Evolutionary conservation across 2,113 vertebrate species (phyloP).

Genomic region (Pteruthius melanotis): DNA sequence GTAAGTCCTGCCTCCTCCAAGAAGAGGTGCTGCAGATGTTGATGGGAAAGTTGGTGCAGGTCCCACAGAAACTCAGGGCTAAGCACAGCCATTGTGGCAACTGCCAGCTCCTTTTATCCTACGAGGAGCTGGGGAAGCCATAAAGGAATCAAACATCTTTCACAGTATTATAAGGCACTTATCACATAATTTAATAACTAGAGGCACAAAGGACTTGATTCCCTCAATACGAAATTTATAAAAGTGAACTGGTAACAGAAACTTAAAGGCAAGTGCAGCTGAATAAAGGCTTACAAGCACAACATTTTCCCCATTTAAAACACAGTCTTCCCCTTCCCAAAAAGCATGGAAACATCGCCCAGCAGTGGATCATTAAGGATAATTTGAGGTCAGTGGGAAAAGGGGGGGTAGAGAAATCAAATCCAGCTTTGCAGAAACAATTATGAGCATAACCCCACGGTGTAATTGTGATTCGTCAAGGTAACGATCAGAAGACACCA

Average conservation of each 20-base stretch:
- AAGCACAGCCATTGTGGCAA: background rate
- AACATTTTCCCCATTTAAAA: conserved; percentile 34
- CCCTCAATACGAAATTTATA: conserved; percentile 65
- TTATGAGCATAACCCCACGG: conserved; percentile 41
- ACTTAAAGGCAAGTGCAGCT: conserved; percentile 35
- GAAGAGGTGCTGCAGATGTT: background rate
- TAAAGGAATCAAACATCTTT: conserved; percentile 53
- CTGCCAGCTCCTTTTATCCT: background rate
- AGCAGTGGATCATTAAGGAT: background rate
- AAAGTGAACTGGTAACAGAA: conserved; percentile 52
- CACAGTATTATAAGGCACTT: conserved; percentile 61
- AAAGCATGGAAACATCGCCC: background rate
- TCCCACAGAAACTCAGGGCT: background rate
- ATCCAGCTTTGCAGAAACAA: conserved; percentile 22
- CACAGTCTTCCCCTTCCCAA: background rate
- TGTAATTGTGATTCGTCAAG: conserved; percentile 56
- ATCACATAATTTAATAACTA: conserved; percentile 65
- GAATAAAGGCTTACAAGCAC: conserved; percentile 43
- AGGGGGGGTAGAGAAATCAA: background rate
- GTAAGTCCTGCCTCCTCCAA: background rate
- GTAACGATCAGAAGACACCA: background rate
- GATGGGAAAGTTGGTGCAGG: background rate
- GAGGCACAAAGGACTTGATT: conserved; percentile 57
- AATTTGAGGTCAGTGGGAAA: conserved; percentile 51
- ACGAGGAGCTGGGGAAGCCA: background rate